phyloP scores from a whole-genome alignment of 2,113 vertebrate species.

The Nematolebias whitei region DNA sequence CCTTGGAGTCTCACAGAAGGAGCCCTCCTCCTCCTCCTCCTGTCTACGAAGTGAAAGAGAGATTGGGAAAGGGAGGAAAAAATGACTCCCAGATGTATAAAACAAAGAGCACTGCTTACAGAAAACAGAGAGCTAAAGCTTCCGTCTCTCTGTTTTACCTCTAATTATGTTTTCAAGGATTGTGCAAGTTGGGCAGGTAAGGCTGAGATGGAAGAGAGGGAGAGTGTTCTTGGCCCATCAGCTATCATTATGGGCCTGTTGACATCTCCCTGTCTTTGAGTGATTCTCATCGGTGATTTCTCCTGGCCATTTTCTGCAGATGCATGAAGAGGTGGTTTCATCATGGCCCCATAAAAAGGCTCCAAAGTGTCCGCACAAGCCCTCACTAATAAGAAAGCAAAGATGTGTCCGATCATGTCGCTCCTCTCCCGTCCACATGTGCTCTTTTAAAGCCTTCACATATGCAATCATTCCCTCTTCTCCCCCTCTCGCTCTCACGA shows the following conservation, averaged over 20 bases:
- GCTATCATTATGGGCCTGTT: conserved; percentile 83
- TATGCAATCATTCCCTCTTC: conserved; percentile 67
- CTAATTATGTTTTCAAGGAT: conserved; percentile 84
- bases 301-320: conserved; percentile 76
- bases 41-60: conserved; percentile 80
- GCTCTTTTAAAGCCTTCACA: conserved; percentile 62
- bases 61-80: conserved; percentile 46
- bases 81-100: conserved; percentile 68
- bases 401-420: conserved; percentile 64
- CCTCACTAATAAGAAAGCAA: conserved; percentile 75
- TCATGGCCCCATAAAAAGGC: conserved; percentile 68
- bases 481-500: conserved; percentile 19
- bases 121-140: conserved; percentile 72
- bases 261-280: conserved; percentile 81
- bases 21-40: conserved; percentile 80
- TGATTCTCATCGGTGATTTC: conserved; percentile 78
- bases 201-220: conserved; percentile 63
- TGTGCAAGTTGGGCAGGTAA: conserved; percentile 70
- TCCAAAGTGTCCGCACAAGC: conserved; percentile 65
- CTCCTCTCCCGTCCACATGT: conserved; percentile 56
- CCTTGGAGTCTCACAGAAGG: conserved; percentile 95
- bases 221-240: conserved; percentile 79
- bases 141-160: conserved; percentile 82
- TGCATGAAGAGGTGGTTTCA: conserved; percentile 73
- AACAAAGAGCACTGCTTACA: conserved; percentile 79